phyloP scores from a whole-genome alignment of 64 coral and sea anemone species.

The Catalaphyllia jardinei region DNA sequence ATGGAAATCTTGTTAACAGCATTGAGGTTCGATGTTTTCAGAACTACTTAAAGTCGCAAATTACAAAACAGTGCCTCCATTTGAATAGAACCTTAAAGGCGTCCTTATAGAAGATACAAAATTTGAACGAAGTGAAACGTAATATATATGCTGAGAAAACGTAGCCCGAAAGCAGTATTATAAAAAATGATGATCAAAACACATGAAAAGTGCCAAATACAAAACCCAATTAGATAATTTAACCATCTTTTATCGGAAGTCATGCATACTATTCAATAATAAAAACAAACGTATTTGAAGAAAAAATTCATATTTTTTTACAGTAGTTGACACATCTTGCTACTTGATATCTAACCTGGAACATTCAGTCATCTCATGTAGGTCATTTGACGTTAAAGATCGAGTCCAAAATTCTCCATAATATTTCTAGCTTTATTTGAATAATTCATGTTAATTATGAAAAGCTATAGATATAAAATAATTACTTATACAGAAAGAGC shows the following conservation, averaged over 20 bases:
- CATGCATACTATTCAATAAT: background rate
- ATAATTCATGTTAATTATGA: too few species aligned
- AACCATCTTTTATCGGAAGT: background rate
- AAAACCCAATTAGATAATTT: background rate
- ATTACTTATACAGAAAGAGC: too few species aligned
- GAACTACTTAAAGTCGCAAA: background rate
- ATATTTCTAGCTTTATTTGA: too few species aligned
- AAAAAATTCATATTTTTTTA: too few species aligned
- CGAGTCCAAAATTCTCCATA: background rate
- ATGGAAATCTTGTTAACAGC: background rate
- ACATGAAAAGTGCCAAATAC: background rate
- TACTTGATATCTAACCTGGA: background rate
- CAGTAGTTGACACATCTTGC: background rate
- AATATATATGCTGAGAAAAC: background rate
- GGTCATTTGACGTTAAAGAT: background rate
- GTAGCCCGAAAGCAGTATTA: background rate
- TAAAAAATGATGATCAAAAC: background rate
- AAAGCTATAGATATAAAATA: too few species aligned
- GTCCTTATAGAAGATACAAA: background rate
- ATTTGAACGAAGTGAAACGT: background rate
- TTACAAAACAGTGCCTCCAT: background rate
- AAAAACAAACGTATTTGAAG: background rate
- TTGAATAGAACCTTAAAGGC: background rate
- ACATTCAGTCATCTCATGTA: background rate
- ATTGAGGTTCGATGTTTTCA: conserved; percentile 3